A percentile compares a stretch with the other conserved stretches of the same genome.
Conservation (phyloP, 1,140 invertebrate genomes). For the Archivesica marissinica region DNA sequence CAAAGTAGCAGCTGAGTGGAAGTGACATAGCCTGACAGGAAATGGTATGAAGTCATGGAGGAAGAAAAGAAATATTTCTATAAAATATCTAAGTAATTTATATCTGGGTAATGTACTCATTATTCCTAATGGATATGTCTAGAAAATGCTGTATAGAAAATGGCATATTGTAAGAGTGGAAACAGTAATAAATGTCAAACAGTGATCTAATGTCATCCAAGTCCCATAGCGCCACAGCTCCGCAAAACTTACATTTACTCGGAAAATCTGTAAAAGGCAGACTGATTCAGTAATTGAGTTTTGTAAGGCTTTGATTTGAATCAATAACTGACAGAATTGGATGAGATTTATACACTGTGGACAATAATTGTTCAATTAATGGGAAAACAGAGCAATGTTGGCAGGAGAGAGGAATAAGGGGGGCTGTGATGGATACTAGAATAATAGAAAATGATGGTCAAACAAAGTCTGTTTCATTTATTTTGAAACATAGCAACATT, state of each 20-base stretch:
- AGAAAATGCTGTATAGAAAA: constrained; percentile 30
- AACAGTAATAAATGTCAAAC: constrained; percentile 46
- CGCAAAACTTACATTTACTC: constrained; percentile 48
- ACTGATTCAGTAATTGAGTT: constrained; percentile 57
- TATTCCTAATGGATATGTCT: constrained; percentile 28
- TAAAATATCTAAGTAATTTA: constrained; percentile 47
- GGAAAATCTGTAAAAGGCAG: constrained; percentile 41
- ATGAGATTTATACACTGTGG: constrained; percentile 60
- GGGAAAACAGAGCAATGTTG: constrained; percentile 43
- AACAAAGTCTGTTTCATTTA: not conserved
- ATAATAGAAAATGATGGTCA: constrained; percentile 38
- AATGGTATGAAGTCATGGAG: constrained; percentile 1
- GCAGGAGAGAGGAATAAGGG: constrained; percentile 17
- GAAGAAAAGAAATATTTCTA: constrained; percentile 27
- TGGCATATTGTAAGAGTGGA: constrained; percentile 45
- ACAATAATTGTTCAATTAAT: constrained; percentile 65
- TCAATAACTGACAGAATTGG: constrained; percentile 54
- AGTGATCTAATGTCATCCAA: constrained; percentile 31
- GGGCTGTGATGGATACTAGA: not conserved
- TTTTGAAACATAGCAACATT: not conserved
- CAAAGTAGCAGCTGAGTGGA: not conserved
- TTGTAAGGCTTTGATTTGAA: constrained; percentile 53
- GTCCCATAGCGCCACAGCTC: constrained; percentile 29
- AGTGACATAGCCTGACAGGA: constrained; percentile 4
- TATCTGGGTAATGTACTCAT: constrained; percentile 19